These are phyloP conservation scores for Morpho achilles DNA, from an alignment of 2,888 invertebrate species.

Conservation along the genomic window DNA sequence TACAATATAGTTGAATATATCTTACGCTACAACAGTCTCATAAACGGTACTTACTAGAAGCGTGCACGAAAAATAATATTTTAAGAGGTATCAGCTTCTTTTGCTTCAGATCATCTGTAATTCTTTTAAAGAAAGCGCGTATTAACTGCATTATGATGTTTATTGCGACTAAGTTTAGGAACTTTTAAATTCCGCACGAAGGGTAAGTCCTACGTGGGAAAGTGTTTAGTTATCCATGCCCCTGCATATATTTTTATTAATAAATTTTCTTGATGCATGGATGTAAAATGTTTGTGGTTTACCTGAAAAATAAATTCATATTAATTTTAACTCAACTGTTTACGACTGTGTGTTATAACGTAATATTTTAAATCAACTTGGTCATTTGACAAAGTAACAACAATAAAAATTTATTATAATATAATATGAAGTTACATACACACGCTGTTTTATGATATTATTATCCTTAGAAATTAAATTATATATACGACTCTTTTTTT, in stretches of 20 bases:
- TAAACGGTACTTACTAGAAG: constrained; percentile 82
- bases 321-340: not conserved
- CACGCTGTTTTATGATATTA: too few relatives aligned
- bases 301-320: constrained; percentile 45
- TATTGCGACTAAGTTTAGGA: constrained; percentile 1
- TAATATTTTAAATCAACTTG: too few relatives aligned
- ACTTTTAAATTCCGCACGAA: constrained; percentile 12
- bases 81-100: constrained; percentile 86
- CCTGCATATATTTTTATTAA: constrained; percentile 44
- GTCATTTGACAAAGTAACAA: too few relatives aligned
- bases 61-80: constrained; percentile 87
- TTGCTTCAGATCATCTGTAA: constrained; percentile 84
- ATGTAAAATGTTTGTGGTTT: constrained; percentile 36
- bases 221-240: constrained; percentile 50
- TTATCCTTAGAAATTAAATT: too few relatives aligned
- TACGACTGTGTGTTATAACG: too few relatives aligned
- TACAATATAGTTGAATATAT: too few relatives aligned
- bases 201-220: constrained; percentile 42
- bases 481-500: too few relatives aligned
- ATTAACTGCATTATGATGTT: constrained; percentile 76
- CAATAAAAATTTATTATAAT: too few relatives aligned
- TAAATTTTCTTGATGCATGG: constrained; percentile 59
- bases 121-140: constrained; percentile 82
- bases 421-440: too few relatives aligned
- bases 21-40: too few relatives aligned